Evolutionary conservation across 2,113 vertebrate species (phyloP), one percentile per base, ranked within the genome.

Genomic region (Pao palembangensis): DNA sequence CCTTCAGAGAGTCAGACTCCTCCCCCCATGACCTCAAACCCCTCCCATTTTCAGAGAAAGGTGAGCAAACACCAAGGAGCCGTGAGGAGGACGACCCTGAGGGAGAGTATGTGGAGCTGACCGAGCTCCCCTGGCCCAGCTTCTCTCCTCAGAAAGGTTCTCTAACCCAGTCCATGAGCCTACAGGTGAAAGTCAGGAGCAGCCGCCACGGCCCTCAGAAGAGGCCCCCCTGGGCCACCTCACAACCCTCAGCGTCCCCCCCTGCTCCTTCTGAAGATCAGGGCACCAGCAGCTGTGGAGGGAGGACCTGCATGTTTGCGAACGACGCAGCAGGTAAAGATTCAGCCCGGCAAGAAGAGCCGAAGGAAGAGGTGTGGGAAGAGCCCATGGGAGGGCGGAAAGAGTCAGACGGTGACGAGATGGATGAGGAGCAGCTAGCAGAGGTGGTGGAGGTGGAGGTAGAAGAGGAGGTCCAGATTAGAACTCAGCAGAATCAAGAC

Each of bases 81-180:
- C 55, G 73, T 18, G 85, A 83, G 2, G 73, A 67, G 2, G 88
- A 87, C 17, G 90, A 91, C 25, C 83, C 89, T 0, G 93, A 94
- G 84, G 93, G 92, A 3, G 93, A 94, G 34, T 94, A 94, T 1
- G 91, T 93, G 51, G 93, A 92, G 68, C 79, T 94, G 66, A 51
- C 67, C 0, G 90, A 92, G 71, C 75, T 92, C 48, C 75, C 85
- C 0, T 49, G 90, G 64, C 88, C 92, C 15, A 76, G 85, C 5
- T 91, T 92, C 76, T 93, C 87, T 17, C 90, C 92, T 0, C 92
- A 91, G 58, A 85, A 77, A 52, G 91, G 87, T 15, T 93, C 91
- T 42, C 67, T 91, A 42, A 91, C 90, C 5, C 91, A 86, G 7
- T 86, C 91, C 0, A 79, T 91, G 53, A 79, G 86, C 61, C 84